Conservation (phyloP, 2,113 vertebrate species). For the Alectura lathami region DNA sequence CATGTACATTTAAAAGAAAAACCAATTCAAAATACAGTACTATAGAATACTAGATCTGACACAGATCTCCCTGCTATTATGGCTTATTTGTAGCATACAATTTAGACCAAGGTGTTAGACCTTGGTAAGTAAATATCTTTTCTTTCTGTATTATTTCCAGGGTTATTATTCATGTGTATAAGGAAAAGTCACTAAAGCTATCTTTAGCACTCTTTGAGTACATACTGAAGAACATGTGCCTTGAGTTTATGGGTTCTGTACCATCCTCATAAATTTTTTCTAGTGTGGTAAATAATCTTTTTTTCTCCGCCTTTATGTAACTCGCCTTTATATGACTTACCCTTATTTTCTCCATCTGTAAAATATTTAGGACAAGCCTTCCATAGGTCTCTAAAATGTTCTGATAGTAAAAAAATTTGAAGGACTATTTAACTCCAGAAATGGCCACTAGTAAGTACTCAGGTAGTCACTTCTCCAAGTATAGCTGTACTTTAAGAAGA, state of each 20-base stretch:
- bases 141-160: background rate
- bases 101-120: background rate
- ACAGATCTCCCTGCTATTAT: background rate
- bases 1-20: background rate
- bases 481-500: background rate
- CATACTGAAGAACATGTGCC: background rate
- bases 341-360: background rate
- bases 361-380: background rate
- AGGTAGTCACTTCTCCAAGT: background rate
- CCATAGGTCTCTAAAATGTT: background rate
- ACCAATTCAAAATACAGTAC: background rate
- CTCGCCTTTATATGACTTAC: background rate
- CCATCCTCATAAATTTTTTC: background rate
- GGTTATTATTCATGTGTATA: background rate
- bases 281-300: background rate
- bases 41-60: background rate
- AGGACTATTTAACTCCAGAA: background rate
- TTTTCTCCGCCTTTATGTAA: background rate
- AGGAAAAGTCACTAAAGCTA: background rate
- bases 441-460: background rate
- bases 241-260: background rate
- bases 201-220: background rate
- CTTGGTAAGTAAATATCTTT: background rate
- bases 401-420: background rate
- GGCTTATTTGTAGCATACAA: background rate